These are phyloP conservation scores for Origma solitaria DNA, from an alignment of 2,113 vertebrate genomes.

Conservation along the genomic window DNA sequence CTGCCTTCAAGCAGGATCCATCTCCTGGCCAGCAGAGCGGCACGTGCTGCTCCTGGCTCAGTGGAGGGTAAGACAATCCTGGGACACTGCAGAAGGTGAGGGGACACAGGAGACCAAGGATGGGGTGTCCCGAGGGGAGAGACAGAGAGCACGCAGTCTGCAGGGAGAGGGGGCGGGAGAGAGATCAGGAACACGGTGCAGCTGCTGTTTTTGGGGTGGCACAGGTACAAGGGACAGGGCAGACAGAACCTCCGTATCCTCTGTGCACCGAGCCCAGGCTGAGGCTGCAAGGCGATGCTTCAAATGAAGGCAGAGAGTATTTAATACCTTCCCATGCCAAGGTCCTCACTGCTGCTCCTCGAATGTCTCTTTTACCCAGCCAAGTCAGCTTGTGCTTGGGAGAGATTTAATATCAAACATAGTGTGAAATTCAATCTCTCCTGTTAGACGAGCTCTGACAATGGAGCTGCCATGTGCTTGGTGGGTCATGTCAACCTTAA, in stretches of 20 bases:
- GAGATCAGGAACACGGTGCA: neutral
- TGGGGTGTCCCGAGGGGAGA: neutral
- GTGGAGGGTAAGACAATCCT: neutral
- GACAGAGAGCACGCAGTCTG: accelerated
- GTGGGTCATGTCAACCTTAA: constrained; percentile 62
- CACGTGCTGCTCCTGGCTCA: neutral
- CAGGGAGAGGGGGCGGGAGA: neutral
- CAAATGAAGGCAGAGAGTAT: neutral
- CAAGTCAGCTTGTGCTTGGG: constrained; percentile 33
- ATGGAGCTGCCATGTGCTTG: constrained; percentile 62
- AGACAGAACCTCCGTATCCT: neutral
- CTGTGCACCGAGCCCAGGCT: neutral
- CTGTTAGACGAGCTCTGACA: constrained; percentile 57
- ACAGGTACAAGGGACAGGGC: neutral
- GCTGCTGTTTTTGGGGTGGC: neutral
- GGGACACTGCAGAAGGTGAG: neutral
- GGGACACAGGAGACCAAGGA: neutral
- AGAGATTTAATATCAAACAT: constrained; percentile 57
- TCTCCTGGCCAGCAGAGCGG: neutral
- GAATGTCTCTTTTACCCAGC: constrained; percentile 16
- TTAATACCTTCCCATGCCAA: neutral
- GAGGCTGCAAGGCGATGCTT: neutral
- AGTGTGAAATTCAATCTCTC: constrained; percentile 67
- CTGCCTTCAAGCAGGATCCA: neutral
- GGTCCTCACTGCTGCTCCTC: neutral